These are phyloP conservation scores for Nudaria mundana DNA, from an alignment of 2,888 invertebrate species.

Conservation along the genomic window DNA sequence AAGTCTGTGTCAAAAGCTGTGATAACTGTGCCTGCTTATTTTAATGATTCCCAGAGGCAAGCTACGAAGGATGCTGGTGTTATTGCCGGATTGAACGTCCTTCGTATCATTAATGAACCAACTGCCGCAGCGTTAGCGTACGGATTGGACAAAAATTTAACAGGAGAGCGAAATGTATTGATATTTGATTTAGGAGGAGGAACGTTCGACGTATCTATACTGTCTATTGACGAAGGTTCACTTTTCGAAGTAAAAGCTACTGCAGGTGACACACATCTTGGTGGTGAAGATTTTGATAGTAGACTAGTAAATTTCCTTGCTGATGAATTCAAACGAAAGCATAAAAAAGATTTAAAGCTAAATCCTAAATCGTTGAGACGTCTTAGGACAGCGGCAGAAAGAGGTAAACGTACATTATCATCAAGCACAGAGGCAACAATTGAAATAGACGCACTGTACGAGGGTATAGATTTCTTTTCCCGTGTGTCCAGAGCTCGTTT, in stretches of 20 bases:
- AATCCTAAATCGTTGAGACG: conserved; percentile 85
- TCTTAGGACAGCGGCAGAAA: conserved; percentile 87
- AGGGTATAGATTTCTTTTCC: conserved; percentile 86
- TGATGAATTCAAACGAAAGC: conserved; percentile 87
- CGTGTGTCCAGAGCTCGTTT: conserved; percentile 87
- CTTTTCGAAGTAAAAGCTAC: conserved; percentile 91
- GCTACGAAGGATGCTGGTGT: conserved; percentile 91
- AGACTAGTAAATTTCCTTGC: conserved; percentile 84
- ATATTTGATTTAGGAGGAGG: conserved; percentile 84
- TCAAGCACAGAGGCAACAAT: conserved; percentile 88
- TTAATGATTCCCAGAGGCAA: conserved; percentile 87
- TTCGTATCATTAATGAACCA: conserved; percentile 91
- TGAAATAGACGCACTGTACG: conserved; percentile 87
- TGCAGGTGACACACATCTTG: conserved; percentile 92
- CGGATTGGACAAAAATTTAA: conserved; percentile 84
- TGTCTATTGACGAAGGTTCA: conserved; percentile 89
- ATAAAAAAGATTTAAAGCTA: conserved; percentile 83
- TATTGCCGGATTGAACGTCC: conserved; percentile 87
- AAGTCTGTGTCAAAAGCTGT: conserved; percentile 85
- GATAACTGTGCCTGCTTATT: conserved; percentile 90
- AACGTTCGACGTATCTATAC: conserved; percentile 91
- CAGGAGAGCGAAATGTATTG: conserved; percentile 82
- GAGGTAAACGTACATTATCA: conserved; percentile 88
- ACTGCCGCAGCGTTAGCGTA: conserved; percentile 89
- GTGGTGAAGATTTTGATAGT: conserved; percentile 87